Conservation (phyloP, 2,797 vertebrate genomes). For the Coregonus suidteri region DNA sequence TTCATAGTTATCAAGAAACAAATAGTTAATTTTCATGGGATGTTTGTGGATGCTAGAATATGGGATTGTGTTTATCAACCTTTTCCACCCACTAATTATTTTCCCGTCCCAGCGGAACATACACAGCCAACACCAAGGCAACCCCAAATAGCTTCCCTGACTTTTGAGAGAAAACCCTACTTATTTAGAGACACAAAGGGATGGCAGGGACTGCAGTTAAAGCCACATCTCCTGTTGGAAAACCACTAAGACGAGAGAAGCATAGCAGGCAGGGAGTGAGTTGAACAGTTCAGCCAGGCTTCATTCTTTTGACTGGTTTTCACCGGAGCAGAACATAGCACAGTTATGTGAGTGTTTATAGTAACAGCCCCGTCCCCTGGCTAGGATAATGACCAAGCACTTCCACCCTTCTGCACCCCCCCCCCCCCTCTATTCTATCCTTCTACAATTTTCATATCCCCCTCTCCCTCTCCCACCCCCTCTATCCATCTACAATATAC, state of each 20-base stretch:
- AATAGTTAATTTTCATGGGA: neutral
- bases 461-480: no score
- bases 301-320: slow-evolving; percentile 38
- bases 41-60: neutral
- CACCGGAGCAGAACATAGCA: slow-evolving; percentile 40
- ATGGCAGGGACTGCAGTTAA: slow-evolving; percentile 59
- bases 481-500: no score
- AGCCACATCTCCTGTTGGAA: slow-evolving; percentile 24
- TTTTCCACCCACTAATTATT: slow-evolving; percentile 23
- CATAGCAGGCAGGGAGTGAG: slow-evolving; percentile 33
- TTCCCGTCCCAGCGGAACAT: slow-evolving; percentile 2
- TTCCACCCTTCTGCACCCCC: slow-evolving; percentile 12
- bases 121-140: slow-evolving; percentile 14
- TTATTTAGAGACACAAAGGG: slow-evolving; percentile 12
- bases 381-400: slow-evolving; percentile 41
- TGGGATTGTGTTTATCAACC: no score
- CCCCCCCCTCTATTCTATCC: no score
- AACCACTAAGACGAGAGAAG: slow-evolving; percentile 34
- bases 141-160: slow-evolving; percentile 21
- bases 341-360: slow-evolving; percentile 48
- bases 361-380: slow-evolving; percentile 28
- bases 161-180: slow-evolving; percentile 19
- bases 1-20: neutral
- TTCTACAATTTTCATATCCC: no score
- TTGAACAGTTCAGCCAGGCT: slow-evolving; percentile 45